Percentiles rank a stretch among this genome's conserved stretches.
phyloP scores from a whole-genome alignment of 2,797 vertebrate species.

The Thripadectes ignobilis region DNA sequence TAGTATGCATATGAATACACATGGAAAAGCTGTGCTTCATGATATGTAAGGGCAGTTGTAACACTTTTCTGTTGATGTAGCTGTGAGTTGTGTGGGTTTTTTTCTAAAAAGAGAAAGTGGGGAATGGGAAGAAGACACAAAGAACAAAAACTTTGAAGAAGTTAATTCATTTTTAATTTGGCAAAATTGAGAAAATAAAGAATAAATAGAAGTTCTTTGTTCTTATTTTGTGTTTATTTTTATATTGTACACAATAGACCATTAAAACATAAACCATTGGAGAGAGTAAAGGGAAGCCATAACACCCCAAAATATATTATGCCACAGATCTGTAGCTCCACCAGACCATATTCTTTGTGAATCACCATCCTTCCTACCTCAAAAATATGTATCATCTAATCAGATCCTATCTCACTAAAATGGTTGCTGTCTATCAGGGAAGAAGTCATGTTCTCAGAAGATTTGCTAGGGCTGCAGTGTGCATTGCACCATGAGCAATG shows the following conservation, averaged over 20 bases:
- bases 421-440: accelerated
- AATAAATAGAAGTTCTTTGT: neutral
- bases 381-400: neutral
- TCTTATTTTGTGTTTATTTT: neutral
- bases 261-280: neutral
- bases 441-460: neutral
- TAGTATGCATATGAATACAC: neutral
- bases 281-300: neutral
- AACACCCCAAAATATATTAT: neutral
- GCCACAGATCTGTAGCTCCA: neutral
- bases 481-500: neutral
- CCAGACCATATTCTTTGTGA: neutral
- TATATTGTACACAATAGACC: neutral
- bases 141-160: neutral
- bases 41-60: neutral
- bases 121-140: accelerated
- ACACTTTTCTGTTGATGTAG: neutral
- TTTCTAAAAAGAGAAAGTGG: neutral
- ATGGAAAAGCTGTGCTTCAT: neutral
- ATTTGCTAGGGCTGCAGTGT: accelerated
- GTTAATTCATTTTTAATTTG: neutral
- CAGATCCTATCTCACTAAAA: neutral
- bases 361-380: neutral
- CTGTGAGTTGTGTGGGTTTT: neutral
- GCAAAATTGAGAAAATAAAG: neutral